phyloP scores from a whole-genome alignment of 2,888 invertebrate genomes.

The Hecatera dysodea region DNA sequence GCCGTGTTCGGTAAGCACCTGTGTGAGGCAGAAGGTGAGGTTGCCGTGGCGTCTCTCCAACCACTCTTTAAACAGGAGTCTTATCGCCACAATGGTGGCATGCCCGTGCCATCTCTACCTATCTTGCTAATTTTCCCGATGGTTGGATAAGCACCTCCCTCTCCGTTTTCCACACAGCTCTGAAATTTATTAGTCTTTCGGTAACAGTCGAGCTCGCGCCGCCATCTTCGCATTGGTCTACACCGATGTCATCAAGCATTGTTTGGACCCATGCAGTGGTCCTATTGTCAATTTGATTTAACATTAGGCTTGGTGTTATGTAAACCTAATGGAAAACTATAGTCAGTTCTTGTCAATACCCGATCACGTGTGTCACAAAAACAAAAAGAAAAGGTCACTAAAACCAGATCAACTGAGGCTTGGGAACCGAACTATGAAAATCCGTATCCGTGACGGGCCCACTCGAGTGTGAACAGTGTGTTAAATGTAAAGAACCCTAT shows the following conservation, averaged over 20 bases:
- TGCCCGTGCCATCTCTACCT: too few species aligned
- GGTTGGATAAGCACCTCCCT: too few species aligned
- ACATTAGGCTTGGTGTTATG: background rate
- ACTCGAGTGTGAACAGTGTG: slow-evolving; percentile 87
- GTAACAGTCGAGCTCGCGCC: too few species aligned
- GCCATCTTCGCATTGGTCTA: background rate
- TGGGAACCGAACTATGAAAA: slow-evolving; percentile 74
- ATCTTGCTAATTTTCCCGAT: too few species aligned
- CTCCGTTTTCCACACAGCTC: too few species aligned
- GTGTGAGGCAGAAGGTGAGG: too few species aligned
- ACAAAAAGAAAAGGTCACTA: slow-evolving; percentile 58
- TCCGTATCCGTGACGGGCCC: slow-evolving; percentile 80
- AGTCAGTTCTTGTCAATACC: slow-evolving; percentile 10
- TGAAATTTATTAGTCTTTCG: too few species aligned
- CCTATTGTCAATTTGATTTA: background rate
- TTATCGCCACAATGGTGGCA: too few species aligned
- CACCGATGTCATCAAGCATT: background rate
- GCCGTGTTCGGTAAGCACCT: too few species aligned
- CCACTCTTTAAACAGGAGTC: too few species aligned
- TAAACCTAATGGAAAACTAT: background rate
- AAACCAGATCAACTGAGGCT: slow-evolving; percentile 68
- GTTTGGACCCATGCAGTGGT: background rate
- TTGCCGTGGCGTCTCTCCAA: too few species aligned
- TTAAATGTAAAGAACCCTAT: slow-evolving; percentile 77
- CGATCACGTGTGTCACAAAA: slow-evolving; percentile 50